Base-by-base conservation (phyloP, 1,140 invertebrate genomes). In the Gerris buenoi region DNA sequence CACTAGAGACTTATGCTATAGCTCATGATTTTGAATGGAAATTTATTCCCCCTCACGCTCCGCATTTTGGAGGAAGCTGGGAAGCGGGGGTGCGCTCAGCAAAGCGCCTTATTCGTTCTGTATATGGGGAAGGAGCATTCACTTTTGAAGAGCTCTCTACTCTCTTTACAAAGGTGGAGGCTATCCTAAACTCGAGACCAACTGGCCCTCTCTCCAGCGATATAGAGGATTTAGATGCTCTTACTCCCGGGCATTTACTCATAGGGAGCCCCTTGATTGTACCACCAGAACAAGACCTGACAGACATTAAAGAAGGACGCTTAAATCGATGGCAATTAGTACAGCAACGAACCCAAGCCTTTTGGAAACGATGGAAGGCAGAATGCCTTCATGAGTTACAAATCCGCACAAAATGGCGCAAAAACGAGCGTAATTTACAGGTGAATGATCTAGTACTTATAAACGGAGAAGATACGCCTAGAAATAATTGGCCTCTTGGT, bases 31-130 rank as follows among this genome's bases (percentile, higher is more conserved):
- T 60, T 18, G 27, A 26, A 25, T 77, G 74, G 73, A 67, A 73
- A 25, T 77, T 77, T 61, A 75, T 70, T 67, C 75, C 75, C 0
- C 75, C 77, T 13, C 10, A n/a, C 10, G 25, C 84, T n/a, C n/a
- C n/a, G n/a, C n/a, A n/a, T n/a, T n/a, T n/a, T n/a, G n/a, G n/a
- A n/a, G n/a, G n/a, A n/a, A n/a, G n/a, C n/a, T n/a, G n/a, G n/a
- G n/a, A n/a, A n/a, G n/a, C n/a, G n/a, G n/a, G n/a, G n/a, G n/a
- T n/a, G n/a, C n/a, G n/a, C n/a, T n/a, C n/a, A n/a, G n/a, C n/a
- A n/a, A n/a, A n/a, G n/a, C n/a, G n/a, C n/a, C n/a, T n/a, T n/a
- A n/a, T n/a, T n/a, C n/a, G n/a, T n/a, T n/a, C n/a, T n/a, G n/a
- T n/a, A n/a, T n/a, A n/a, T n/a, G n/a, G n/a, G n/a, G n/a, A n/a